Conservation (phyloP, 2,113 vertebrate species). For the Grantiella picta region DNA sequence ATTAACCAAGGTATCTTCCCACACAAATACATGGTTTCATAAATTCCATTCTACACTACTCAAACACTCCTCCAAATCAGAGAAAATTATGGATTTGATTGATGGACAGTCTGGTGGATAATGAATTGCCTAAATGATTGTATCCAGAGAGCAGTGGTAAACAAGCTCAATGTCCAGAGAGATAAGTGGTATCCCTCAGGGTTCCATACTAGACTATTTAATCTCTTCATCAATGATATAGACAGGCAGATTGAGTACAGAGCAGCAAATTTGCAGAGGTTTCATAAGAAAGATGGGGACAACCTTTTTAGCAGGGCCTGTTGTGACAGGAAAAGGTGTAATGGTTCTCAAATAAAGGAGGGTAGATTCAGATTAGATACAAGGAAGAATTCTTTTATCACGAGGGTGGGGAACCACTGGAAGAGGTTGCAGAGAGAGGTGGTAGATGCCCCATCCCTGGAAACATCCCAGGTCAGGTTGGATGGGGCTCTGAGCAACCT, state of each 20-base stretch:
- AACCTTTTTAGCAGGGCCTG: background rate
- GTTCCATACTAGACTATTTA: background rate
- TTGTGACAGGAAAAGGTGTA: background rate
- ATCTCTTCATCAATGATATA: rapidly evolving
- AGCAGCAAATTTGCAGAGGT: background rate
- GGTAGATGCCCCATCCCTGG: background rate
- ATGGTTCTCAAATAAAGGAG: background rate
- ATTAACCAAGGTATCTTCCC: background rate
- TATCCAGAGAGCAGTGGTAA: background rate
- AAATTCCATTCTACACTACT: background rate
- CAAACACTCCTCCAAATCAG: background rate
- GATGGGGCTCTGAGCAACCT: background rate
- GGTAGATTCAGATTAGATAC: background rate
- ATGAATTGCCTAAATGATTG: background rate
- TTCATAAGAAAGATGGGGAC: background rate
- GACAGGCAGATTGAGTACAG: background rate
- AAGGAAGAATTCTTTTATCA: background rate
- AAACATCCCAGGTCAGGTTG: background rate
- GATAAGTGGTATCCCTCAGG: background rate
- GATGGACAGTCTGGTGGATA: background rate
- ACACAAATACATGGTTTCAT: background rate
- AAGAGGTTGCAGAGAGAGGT: background rate
- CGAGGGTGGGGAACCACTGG: background rate
- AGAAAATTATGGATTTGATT: background rate
- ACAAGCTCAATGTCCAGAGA: background rate